Conservation (phyloP, 1,140 invertebrate genomes). For the Agrilus planipennis region DNA sequence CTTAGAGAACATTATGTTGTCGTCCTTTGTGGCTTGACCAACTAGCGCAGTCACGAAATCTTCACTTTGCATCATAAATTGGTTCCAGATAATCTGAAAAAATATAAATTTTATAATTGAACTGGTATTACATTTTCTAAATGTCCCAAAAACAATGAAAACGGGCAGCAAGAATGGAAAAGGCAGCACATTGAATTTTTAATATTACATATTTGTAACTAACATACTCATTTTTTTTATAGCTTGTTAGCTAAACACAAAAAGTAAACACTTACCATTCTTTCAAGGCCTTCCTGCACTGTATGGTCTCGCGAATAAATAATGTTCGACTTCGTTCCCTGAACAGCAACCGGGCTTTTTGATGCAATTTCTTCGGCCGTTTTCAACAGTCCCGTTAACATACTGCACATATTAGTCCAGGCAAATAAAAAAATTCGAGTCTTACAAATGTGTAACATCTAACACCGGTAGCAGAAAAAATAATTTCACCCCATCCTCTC, state of each 20-base stretch:
- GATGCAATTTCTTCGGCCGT: slow-evolving; percentile 67
- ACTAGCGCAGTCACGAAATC: slow-evolving; percentile 74
- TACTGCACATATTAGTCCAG: no score
- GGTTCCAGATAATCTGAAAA: slow-evolving; percentile 66
- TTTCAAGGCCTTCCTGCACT: slow-evolving; percentile 72
- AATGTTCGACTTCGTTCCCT: slow-evolving; percentile 73
- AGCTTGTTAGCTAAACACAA: no score
- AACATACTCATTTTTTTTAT: neutral
- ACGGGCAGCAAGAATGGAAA: slow-evolving; percentile 15
- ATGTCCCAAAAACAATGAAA: neutral
- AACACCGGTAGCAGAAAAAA: no score
- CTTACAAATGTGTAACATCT: no score
- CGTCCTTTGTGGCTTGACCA: slow-evolving; percentile 58
- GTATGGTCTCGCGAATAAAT: slow-evolving; percentile 81
- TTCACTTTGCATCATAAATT: slow-evolving; percentile 79
- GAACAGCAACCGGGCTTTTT: slow-evolving; percentile 92
- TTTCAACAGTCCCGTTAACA: slow-evolving; percentile 57
- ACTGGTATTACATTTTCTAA: no score
- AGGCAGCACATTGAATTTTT: neutral
- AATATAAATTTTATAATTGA: neutral
- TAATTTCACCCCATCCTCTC: neutral
- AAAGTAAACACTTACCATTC: slow-evolving; percentile 70
- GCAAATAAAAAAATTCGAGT: no score
- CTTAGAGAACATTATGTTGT: slow-evolving; percentile 55
- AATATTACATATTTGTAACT: neutral